Percentiles rank a stretch among this genome's conserved stretches.
phyloP scores from a whole-genome alignment of 2,888 invertebrate species.

The Eupithecia insigniata region DNA sequence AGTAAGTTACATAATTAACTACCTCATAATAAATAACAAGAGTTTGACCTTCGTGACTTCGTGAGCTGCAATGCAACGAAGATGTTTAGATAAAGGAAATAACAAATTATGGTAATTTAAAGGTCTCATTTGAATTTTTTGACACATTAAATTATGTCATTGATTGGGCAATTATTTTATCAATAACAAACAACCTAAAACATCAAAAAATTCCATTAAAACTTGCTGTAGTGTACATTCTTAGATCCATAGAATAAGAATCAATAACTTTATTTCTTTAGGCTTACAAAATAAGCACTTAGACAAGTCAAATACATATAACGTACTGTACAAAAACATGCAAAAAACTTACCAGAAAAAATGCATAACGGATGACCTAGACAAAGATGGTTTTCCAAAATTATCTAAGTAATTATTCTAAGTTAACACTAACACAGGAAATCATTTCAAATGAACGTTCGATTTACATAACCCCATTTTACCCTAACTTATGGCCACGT shows the following conservation, averaged over 20 bases:
- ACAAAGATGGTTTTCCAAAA: background rate
- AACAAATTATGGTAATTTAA: background rate
- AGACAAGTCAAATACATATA: no score
- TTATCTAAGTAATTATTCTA: background rate
- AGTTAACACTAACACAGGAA: background rate
- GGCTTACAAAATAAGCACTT: no score
- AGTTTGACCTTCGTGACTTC: conserved; percentile 2
- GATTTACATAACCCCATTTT: background rate
- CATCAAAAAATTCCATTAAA: background rate
- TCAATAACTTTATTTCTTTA: no score
- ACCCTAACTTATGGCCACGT: background rate
- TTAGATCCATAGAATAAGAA: background rate
- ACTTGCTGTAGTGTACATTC: background rate
- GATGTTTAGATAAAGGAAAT: background rate
- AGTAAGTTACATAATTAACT: background rate
- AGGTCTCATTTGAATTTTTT: conserved; percentile 16
- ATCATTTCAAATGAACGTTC: background rate
- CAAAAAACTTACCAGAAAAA: conserved; percentile 5
- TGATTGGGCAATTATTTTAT: conserved; percentile 3
- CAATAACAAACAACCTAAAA: background rate
- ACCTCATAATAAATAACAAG: background rate
- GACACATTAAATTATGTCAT: background rate
- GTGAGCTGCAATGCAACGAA: background rate
- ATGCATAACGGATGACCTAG: background rate
- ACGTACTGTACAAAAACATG: background rate